Evolutionary conservation across 2,797 vertebrate species (phyloP).

Genomic region (Clamator glandarius): DNA sequence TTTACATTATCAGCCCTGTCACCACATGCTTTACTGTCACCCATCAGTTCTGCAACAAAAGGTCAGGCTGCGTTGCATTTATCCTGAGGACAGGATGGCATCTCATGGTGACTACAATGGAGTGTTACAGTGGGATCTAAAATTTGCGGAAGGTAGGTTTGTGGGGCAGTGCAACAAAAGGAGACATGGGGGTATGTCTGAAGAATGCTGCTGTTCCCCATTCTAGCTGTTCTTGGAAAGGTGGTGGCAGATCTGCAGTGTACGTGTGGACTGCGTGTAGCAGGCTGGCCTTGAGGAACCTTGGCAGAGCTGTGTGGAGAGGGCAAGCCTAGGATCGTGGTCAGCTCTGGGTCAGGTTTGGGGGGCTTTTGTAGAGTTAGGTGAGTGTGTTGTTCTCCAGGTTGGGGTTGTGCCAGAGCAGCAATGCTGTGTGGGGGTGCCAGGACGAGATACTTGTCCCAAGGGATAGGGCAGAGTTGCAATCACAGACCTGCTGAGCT

Average conservation of each 20-base stretch:
- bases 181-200: accelerated
- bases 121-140: neutral
- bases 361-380: neutral
- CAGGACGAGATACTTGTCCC: neutral
- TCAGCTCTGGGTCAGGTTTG: neutral
- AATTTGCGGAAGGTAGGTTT: neutral
- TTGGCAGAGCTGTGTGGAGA: neutral
- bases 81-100: neutral
- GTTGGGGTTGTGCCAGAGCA: neutral
- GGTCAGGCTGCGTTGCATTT: neutral
- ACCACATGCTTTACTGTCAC: neutral
- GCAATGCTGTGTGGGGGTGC: neutral
- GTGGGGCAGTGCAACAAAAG: neutral
- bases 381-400: too few relatives aligned
- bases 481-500: neutral
- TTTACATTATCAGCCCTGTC: neutral
- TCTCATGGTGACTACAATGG: neutral
- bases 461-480: neutral
- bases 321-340: neutral
- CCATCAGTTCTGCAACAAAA: neutral
- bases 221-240: neutral
- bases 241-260: neutral
- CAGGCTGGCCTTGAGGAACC: neutral
- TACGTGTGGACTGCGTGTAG: accelerated
- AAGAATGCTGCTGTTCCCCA: neutral